Conservation (phyloP, 2,113 vertebrate genomes). For the Asarcornis scutulata region DNA sequence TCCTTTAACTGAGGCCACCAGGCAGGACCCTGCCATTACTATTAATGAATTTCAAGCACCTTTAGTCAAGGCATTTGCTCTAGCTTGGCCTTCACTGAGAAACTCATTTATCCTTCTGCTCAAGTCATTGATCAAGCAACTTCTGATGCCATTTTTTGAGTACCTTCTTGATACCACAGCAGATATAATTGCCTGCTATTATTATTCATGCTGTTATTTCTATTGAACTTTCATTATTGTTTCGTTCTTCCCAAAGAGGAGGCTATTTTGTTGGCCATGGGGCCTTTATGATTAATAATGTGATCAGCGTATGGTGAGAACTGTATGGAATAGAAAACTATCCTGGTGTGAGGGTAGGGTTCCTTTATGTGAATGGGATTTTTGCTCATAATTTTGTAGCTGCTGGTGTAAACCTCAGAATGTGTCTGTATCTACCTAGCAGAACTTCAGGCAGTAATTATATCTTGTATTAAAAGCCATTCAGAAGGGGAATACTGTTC, state of each 20-base stretch:
- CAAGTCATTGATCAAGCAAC: neutral
- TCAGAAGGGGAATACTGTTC: neutral
- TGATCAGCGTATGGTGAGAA: neutral
- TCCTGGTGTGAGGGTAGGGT: neutral
- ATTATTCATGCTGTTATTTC: neutral
- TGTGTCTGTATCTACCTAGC: neutral
- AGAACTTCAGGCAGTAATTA: neutral
- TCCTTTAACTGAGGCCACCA: neutral
- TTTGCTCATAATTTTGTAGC: neutral
- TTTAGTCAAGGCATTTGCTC: neutral
- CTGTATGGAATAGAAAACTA: neutral
- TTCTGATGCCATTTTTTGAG: neutral
- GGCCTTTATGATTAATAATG: neutral
- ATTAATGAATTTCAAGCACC: neutral
- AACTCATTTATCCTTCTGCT: neutral
- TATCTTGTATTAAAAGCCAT: neutral
- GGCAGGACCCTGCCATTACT: neutral
- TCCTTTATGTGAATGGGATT: neutral
- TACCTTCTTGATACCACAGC: neutral
- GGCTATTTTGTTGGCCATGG: neutral
- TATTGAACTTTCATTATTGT: neutral
- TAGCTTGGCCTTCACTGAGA: neutral
- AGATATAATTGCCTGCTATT: neutral
- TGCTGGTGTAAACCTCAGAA: neutral
- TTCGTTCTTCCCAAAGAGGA: neutral